These are phyloP conservation scores for Dasypus novemcinctus DNA, from an alignment of 2,113 vertebrate genomes.

Conservation along the genomic window DNA sequence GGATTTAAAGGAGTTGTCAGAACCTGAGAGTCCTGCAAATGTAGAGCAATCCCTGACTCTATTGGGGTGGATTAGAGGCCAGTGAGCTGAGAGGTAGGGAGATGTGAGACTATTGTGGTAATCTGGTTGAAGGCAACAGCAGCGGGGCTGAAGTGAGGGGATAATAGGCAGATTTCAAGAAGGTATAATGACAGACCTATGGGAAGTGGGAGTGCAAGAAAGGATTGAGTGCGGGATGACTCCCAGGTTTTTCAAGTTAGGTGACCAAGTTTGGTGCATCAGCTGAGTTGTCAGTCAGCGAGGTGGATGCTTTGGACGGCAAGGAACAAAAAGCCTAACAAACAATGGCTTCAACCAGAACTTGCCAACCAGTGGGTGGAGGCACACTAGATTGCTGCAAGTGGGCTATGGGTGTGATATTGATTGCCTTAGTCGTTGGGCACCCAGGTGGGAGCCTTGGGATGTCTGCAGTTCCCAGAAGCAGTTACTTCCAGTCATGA, in stretches of 20 bases:
- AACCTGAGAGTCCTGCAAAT: neutral
- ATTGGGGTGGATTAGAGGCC: neutral
- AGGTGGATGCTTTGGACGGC: neutral
- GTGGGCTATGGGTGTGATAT: neutral
- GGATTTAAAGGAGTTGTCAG: neutral
- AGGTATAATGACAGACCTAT: neutral
- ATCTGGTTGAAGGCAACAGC: neutral
- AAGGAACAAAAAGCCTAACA: neutral
- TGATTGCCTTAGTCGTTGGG: neutral
- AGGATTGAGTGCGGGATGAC: neutral
- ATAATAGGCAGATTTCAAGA: neutral
- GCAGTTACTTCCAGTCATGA: neutral
- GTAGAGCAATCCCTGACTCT: neutral
- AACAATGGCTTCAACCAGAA: neutral
- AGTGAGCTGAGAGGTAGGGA: neutral
- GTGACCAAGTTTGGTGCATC: neutral
- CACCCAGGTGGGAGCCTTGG: neutral
- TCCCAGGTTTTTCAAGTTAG: neutral
- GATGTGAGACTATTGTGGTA: neutral
- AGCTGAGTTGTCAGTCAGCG: neutral
- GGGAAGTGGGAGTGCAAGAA: neutral
- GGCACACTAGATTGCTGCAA: neutral
- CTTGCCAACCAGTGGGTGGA: neutral
- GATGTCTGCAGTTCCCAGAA: neutral
- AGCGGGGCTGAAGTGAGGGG: neutral